A percentile compares a stretch with the other conserved stretches of the same genome.
Evolutionary conservation across 2,888 invertebrate species (phyloP).

Genomic region (Eupithecia inturbata): DNA sequence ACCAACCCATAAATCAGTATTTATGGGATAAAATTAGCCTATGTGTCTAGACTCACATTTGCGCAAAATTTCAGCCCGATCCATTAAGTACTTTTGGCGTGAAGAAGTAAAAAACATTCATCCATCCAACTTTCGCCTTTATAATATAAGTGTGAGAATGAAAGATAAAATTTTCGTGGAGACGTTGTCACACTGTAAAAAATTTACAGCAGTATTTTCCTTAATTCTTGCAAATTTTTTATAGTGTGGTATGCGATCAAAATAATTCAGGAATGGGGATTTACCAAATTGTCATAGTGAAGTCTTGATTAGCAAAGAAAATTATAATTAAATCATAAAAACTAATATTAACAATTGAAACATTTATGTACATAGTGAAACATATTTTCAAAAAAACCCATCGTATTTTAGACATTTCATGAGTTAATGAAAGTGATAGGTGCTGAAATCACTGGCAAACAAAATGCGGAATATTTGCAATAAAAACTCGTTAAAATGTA

Average conservation of each 20-base stretch:
- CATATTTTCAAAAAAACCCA: background rate
- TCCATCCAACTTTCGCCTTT: background rate
- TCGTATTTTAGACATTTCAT: background rate
- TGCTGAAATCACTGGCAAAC: background rate
- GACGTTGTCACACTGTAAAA: too few relatives aligned
- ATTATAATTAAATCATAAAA: too few relatives aligned
- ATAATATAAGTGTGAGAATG: background rate
- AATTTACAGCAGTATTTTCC: background rate
- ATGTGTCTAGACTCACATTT: too few relatives aligned
- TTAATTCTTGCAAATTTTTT: background rate
- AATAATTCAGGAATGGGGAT: background rate
- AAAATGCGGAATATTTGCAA: background rate
- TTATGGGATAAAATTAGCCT: too few relatives aligned
- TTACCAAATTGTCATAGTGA: background rate
- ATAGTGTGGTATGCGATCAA: background rate
- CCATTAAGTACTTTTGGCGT: too few relatives aligned
- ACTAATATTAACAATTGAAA: too few relatives aligned
- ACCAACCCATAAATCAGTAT: too few relatives aligned
- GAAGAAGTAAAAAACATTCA: too few relatives aligned
- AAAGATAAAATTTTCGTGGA: background rate
- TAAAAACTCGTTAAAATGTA: background rate
- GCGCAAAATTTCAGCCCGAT: too few relatives aligned
- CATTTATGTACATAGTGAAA: background rate
- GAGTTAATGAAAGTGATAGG: background rate
- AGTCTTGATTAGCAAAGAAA: too few relatives aligned